A percentile compares a stretch with the other conserved stretches of the same genome.
phyloP scores from a whole-genome alignment of 2,888 invertebrate genomes.

The Papilio demoleus region DNA sequence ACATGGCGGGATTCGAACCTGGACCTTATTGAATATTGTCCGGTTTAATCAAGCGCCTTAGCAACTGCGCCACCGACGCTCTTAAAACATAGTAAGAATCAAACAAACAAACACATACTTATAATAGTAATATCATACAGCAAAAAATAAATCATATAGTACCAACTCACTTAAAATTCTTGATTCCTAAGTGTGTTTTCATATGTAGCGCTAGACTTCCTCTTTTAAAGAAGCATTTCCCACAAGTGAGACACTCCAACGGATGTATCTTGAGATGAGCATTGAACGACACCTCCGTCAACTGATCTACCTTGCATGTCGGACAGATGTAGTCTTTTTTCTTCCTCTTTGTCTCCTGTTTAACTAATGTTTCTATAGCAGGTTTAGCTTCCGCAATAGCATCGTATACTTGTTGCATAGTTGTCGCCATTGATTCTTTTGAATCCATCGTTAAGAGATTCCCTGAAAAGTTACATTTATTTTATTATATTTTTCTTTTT shows the following conservation, averaged over 20 bases:
- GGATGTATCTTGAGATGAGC: slow-evolving; percentile 91
- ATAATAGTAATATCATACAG: neutral
- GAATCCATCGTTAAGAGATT: slow-evolving; percentile 64
- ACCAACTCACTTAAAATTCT: slow-evolving; percentile 84
- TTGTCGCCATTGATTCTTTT: slow-evolving; percentile 61
- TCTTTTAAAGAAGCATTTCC: slow-evolving; percentile 89
- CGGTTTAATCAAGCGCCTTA: too few relatives aligned
- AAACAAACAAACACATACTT: neutral
- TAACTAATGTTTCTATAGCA: slow-evolving; percentile 75
- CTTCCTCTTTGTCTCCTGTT: slow-evolving; percentile 67
- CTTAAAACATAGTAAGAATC: neutral
- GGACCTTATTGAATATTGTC: too few relatives aligned
- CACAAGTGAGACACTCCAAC: slow-evolving; percentile 91
- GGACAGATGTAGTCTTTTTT: slow-evolving; percentile 69
- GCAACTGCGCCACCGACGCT: too few relatives aligned
- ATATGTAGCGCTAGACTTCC: slow-evolving; percentile 90
- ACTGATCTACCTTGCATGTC: slow-evolving; percentile 85
- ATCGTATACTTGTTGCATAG: slow-evolving; percentile 67
- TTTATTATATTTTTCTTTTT: neutral
- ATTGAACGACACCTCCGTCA: slow-evolving; percentile 86
- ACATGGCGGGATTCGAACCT: too few relatives aligned
- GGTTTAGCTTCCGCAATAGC: slow-evolving; percentile 71
- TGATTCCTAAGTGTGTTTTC: slow-evolving; percentile 91
- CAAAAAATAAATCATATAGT: slow-evolving; percentile 38
- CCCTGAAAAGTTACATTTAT: slow-evolving; percentile 51